Evolutionary conservation across 2,113 vertebrate genomes (phyloP), one percentile per base, ranked within the genome.

Genomic region (Nerophis ophidion): DNA sequence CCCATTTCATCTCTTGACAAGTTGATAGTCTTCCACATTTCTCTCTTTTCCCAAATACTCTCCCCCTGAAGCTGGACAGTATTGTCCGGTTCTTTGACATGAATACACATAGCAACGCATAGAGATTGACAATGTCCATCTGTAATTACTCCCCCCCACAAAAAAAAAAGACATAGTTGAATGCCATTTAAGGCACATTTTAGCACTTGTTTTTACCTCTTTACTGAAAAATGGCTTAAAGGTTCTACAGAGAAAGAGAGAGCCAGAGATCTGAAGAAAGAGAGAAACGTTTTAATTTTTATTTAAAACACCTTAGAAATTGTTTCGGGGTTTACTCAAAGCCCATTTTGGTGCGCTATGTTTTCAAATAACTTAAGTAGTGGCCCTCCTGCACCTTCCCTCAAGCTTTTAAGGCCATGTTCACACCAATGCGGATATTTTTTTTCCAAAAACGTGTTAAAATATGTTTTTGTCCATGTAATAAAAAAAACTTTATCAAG

Each of bases 171-270:
- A 38, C 52, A 56, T 38, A 40, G 42, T 14, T 56, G 6, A 17
- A 11, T 16, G 6, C 36, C 42, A 42, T 55, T 55, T 11, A 12
- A 54, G 34, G 34, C 8, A 17, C 52, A 36, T 17, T 44, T 44
- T 44, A 44, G 40, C 40, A 44, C 55, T 75, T 14, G 58, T 26
- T 26, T 26, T 26, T 26, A 26, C 62, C 61, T 75, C 34, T 70
- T 50, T n/a, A 68, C 64, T 70, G 71, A 42, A 84, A 72, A 79
- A 61, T 48, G 34, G 78, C 62, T 73, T 58, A 45, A 70, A 82
- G 69, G 83, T 65, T 82, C 87, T 80, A 89, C 89, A 91, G 89
- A 90, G 89, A 91, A 91, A 89, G 89, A 89, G 87, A 80, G 89
- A 88, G 81, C 87, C 66, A 85, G 82, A 68, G 84, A 88, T 87